Evolutionary conservation across 2,888 invertebrate genomes (phyloP), one percentile per base, ranked within the genome.

Genomic region (Callosobruchus maculatus): DNA sequence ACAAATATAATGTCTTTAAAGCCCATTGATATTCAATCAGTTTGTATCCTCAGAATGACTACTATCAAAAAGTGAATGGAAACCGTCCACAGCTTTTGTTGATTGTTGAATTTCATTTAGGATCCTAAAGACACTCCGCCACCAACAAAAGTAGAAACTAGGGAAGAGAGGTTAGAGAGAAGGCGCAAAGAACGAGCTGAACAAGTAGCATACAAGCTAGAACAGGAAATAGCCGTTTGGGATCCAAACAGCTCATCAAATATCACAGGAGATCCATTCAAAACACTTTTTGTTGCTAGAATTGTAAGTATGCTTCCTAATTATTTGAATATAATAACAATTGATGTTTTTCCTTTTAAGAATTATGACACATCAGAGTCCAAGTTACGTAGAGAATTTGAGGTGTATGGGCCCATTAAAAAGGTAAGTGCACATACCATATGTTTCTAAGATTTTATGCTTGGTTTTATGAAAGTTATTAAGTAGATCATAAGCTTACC

Each of bases 341-440:
- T 13, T 49, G 18, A 13, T 49, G 3, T 7, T 49, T 49, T 18
- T 49, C 22, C 80, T 82, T 91, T 91, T 77, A 89, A 97, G 97
- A 99, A 99, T 87, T 99, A 97, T 88, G 99, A 99, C 88, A 97
- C 99, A 0, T 98, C 99, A 0, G 99, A 99, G 87, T 97, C 98
- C 0, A 99, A 99, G 85, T 89, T 99, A 21, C 89, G 98, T 75
- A 92, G 99, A 88, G 99, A 99, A 86, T 99, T 99, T 89, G 99
- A 99, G 89, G 94, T 96, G 22, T 99, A 98, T 87, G 99, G 99
- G 20, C 92, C 97, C 13, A 97, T 99, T 79, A 97, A 97, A 91
- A 98, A 97, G 91, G 97, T 97, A 88, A 76, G 80, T 75, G 22
- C 20, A 74, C 7, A 67, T 20, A 0, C 20, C 20, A 74, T 18